Base-by-base conservation (phyloP, 2,888 invertebrate species). In the Caenorhabditis japonica region DNA sequence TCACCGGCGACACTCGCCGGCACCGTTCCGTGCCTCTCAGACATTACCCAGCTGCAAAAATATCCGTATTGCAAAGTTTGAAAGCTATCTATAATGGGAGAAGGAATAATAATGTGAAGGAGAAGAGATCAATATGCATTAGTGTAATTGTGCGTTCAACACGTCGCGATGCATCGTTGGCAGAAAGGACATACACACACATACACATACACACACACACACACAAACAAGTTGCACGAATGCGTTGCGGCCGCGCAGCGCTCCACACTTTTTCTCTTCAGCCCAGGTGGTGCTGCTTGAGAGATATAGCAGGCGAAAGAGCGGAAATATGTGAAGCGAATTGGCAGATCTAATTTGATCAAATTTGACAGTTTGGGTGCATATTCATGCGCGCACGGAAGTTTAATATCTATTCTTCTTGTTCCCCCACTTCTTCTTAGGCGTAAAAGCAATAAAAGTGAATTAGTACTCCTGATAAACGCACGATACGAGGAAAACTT, bases 131-230 rank as follows among this genome's bases (percentile, higher is more conserved):
- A 39, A 66, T 51, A 27, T 49, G 56, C 49, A 66, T 66, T 66
- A 66, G 66, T 66, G 66, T 66, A 66, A 66, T 66, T 66, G 66
- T 56, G 66, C 66, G 66, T 66, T 66, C 56, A 56, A 25, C 43
- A 17, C 7, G 33, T 39, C 25, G n/a, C 15, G 49, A 10, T 51
- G 30, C 15, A 12, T 47, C 49, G 33, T 19, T 15, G 15, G n/a
- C 38, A 19, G 41, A 4, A 38, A 53, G 19, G 53, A 30, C 52
- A 34, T 34, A 51, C 15, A 52, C 33, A 60, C 52, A 60, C 41
- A 39, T 47, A n/a, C n/a, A n/a, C n/a, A n/a, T 41, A 55, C 53
- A 55, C 49, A 19, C 38, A 27, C 19, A 44, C 13, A 12, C 12
- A 30, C 1, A n/a, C n/a, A n/a, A n/a, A n/a, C n/a, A n/a, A n/a